phyloP scores from a whole-genome alignment of 2,797 vertebrate genomes.

The Sebastiscus albofasciatus region DNA sequence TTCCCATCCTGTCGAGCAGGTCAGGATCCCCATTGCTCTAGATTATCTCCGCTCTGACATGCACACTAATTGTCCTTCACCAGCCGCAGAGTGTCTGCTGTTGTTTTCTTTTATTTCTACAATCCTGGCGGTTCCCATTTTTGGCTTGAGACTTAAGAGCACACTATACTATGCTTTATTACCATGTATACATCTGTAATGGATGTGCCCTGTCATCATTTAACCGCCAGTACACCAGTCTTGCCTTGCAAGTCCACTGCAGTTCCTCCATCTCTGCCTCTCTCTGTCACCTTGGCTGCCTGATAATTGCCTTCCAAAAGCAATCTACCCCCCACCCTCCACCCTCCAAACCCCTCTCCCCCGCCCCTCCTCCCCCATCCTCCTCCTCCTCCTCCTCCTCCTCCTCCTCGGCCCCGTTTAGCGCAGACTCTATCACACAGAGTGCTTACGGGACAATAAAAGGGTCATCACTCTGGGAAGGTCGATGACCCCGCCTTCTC shows the following conservation, averaged over 20 bases:
- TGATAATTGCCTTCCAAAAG: constrained; percentile 75
- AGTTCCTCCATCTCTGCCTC: constrained; percentile 5
- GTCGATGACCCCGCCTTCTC: constrained; percentile 49
- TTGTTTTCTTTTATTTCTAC: neutral
- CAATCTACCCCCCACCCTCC: constrained; percentile 36
- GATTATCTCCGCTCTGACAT: neutral
- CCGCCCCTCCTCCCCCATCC: neutral
- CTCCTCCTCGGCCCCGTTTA: constrained; percentile 25
- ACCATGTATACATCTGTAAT: neutral
- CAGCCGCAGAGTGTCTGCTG: neutral
- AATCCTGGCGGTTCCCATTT: neutral
- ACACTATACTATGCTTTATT: neutral
- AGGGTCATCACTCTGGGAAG: constrained; percentile 59
- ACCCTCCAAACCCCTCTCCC: neutral
- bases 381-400: neutral
- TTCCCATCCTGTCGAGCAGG: rapidly evolving
- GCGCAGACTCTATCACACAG: constrained; percentile 60
- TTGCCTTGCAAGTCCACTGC: constrained; percentile 1
- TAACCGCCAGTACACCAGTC: neutral
- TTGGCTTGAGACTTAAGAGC: neutral
- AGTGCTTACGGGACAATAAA: constrained; percentile 75
- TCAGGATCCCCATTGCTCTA: too few species aligned
- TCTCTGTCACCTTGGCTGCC: constrained; percentile 66
- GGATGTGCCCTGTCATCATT: constrained; percentile 18
- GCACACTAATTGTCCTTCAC: neutral